phyloP scores from a whole-genome alignment of 2,888 invertebrate genomes.

The Spodoptera picta region DNA sequence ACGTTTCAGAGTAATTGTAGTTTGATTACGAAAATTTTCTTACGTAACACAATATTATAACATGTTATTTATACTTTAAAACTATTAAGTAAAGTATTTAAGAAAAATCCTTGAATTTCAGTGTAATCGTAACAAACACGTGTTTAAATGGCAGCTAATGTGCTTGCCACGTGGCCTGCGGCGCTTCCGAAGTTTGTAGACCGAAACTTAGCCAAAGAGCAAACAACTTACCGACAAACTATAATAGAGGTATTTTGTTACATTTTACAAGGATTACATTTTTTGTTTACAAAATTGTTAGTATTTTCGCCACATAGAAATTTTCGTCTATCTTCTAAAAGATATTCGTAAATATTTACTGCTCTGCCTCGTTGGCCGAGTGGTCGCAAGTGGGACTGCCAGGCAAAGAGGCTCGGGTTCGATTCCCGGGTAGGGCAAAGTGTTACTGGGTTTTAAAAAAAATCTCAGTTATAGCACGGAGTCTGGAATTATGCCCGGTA shows the following conservation, averaged over 20 bases:
- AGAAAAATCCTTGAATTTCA: background rate
- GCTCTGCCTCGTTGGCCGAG: too few species aligned
- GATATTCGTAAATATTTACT: background rate
- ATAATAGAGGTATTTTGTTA: slow-evolving; percentile 6
- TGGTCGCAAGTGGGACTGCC: too few species aligned
- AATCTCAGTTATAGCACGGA: too few species aligned
- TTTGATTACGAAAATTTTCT: too few species aligned
- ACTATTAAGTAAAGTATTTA: too few species aligned
- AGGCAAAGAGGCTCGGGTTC: too few species aligned
- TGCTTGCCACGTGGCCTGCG: slow-evolving; percentile 19
- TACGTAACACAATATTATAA: too few species aligned
- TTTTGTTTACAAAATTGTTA: background rate
- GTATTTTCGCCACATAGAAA: too few species aligned
- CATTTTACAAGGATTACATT: slow-evolving; percentile 18
- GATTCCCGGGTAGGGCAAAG: too few species aligned
- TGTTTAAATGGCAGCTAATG: slow-evolving; percentile 9
- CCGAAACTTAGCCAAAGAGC: slow-evolving; percentile 4
- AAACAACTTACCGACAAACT: slow-evolving; percentile 26
- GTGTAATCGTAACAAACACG: slow-evolving; percentile 7
- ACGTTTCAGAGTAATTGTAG: too few species aligned
- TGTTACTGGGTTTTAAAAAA: too few species aligned
- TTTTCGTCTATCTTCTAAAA: background rate
- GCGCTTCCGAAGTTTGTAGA: slow-evolving; percentile 15
- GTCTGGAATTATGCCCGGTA: too few species aligned
- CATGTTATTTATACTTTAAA: background rate